phyloP scores from a whole-genome alignment of 2,797 vertebrate genomes.

The Xiphophorus birchmanni region DNA sequence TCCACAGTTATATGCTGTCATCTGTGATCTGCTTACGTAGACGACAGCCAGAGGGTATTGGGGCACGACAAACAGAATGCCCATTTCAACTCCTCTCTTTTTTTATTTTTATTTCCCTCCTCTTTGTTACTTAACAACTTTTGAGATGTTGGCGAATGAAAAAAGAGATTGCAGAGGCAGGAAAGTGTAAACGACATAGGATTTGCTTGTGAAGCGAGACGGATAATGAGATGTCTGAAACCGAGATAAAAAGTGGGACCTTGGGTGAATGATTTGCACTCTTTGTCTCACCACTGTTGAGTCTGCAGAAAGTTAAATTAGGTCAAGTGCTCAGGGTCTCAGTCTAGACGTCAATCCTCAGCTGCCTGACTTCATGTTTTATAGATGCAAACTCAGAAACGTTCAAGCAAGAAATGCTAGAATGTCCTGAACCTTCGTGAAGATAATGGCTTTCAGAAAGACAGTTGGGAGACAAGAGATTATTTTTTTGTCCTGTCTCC shows the following conservation, averaged over 20 bases:
- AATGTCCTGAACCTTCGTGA: neutral
- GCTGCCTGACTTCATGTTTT: constrained; percentile 7
- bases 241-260: constrained; percentile 1
- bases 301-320: constrained; percentile 17
- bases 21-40: constrained; percentile 40
- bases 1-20: constrained; percentile 16
- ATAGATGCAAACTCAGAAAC: constrained; percentile 4
- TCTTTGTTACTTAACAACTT: neutral
- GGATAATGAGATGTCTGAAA: neutral
- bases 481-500: neutral
- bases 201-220: neutral
- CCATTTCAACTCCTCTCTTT: constrained; percentile 1
- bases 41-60: neutral
- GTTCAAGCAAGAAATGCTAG: neutral
- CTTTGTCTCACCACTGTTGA: neutral
- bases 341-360: neutral
- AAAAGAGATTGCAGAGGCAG: neutral
- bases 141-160: neutral
- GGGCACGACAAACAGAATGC: constrained; percentile 11
- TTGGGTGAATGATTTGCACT: neutral
- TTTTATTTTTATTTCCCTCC: neutral
- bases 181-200: neutral
- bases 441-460: neutral
- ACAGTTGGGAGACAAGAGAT: neutral
- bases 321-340: constrained; percentile 11